Percentiles rank a stretch among this genome's conserved stretches.
Conservation (phyloP, 2,797 vertebrate species). For the Manis javanica region DNA sequence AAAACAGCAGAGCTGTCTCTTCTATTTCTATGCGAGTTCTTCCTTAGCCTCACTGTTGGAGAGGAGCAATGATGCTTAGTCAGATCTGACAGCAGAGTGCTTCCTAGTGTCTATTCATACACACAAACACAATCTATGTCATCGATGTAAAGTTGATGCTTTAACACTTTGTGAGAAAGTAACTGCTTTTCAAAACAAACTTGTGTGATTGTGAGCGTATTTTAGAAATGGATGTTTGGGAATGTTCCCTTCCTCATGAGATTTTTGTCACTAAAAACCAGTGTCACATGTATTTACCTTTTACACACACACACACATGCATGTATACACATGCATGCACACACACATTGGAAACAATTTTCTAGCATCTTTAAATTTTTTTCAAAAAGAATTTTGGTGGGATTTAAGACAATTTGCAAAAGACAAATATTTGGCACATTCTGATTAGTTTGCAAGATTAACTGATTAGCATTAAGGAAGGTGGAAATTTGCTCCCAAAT, state of each 20-base stretch:
- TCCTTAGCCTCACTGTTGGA: background rate
- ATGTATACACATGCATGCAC: background rate
- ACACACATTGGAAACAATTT: background rate
- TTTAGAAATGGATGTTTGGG: conserved; percentile 1
- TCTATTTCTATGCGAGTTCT: background rate
- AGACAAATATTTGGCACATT: background rate
- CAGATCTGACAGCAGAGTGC: background rate
- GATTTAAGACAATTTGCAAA: background rate
- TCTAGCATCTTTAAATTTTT: background rate
- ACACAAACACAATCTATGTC: background rate
- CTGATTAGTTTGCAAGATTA: conserved; percentile 9
- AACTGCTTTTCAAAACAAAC: background rate
- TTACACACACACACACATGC: background rate
- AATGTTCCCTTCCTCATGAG: background rate
- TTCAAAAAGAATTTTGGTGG: background rate
- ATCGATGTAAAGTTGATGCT: background rate
- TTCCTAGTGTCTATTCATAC: background rate
- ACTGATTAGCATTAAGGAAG: background rate
- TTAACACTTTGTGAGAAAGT: background rate
- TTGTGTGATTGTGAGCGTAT: background rate
- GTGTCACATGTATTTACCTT: background rate
- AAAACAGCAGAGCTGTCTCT: background rate
- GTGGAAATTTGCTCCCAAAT: background rate
- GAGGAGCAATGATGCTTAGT: background rate
- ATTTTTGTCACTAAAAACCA: conserved; percentile 5